These are phyloP conservation scores for Anorthoa munda DNA, from an alignment of 2,888 invertebrate genomes.

Conservation along the genomic window DNA sequence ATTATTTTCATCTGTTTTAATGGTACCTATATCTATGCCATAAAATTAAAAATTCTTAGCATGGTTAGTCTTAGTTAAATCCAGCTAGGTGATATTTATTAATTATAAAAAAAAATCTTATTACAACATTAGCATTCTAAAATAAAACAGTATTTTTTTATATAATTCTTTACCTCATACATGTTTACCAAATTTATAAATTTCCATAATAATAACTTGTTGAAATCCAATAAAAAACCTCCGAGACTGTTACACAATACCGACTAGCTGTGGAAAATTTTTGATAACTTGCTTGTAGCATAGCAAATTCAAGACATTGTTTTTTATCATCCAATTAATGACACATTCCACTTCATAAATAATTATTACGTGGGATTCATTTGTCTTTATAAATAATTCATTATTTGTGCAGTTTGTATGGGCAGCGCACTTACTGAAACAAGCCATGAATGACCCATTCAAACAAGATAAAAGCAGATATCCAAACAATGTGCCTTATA, in stretches of 20 bases:
- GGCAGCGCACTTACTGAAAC: constrained; percentile 45
- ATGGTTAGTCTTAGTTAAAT: background rate
- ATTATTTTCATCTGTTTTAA: background rate
- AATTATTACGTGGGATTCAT: constrained; percentile 32
- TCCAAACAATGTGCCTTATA: constrained; percentile 31
- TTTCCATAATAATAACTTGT: background rate
- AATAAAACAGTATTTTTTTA: background rate
- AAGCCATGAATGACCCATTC: constrained; percentile 53
- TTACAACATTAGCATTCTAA: background rate
- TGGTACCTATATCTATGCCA: too few relatives aligned
- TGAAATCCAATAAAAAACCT: background rate
- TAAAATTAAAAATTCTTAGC: background rate
- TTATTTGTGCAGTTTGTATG: constrained; percentile 24
- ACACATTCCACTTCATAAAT: constrained; percentile 20
- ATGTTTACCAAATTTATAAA: background rate
- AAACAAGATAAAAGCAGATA: constrained; percentile 46
- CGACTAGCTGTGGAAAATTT: constrained; percentile 9
- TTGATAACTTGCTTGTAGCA: constrained; percentile 26
- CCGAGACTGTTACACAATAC: background rate
- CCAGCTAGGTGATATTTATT: background rate
- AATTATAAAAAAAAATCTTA: background rate
- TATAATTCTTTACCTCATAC: background rate
- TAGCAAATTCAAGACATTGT: constrained; percentile 25
- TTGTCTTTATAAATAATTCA: constrained; percentile 47
- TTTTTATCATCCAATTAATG: constrained; percentile 37